Conservation (phyloP, 2,797 vertebrate species). For the Sylvia borin region DNA sequence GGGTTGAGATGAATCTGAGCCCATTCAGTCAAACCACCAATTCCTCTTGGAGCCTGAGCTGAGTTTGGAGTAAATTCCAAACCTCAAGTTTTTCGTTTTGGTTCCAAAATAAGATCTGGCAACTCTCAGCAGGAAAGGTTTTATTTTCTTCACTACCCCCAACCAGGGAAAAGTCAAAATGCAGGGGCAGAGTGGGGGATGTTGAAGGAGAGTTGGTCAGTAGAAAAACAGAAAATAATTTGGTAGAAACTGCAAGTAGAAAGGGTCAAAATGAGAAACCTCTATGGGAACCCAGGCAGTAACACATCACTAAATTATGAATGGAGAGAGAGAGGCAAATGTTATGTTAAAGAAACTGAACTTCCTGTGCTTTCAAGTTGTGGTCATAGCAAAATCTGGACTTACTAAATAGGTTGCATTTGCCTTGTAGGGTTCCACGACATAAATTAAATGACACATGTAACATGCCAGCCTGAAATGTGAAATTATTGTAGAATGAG, state of each 20-base stretch:
- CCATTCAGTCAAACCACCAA: neutral
- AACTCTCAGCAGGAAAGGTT: constrained; percentile 8
- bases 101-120: neutral
- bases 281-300: neutral
- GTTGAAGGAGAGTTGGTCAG: neutral
- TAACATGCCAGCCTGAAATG: constrained; percentile 69
- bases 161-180: neutral
- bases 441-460: constrained; percentile 75
- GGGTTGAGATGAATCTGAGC: neutral
- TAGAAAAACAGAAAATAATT: neutral
- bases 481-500: constrained; percentile 65
- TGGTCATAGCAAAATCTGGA: constrained; percentile 70
- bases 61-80: neutral
- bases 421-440: constrained; percentile 49
- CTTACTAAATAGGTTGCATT: constrained; percentile 71
- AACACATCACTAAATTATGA: constrained; percentile 54
- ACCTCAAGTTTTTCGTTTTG: neutral
- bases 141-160: neutral
- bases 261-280: constrained; percentile 33
- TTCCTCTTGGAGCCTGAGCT: neutral
- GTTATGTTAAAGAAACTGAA: constrained; percentile 58
- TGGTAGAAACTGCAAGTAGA: neutral
- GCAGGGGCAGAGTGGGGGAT: neutral
- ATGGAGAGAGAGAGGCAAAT: neutral
- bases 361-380: constrained; percentile 67